These are phyloP conservation scores for Erebia ligea DNA, from an alignment of 2,888 invertebrate genomes.

Conservation along the genomic window DNA sequence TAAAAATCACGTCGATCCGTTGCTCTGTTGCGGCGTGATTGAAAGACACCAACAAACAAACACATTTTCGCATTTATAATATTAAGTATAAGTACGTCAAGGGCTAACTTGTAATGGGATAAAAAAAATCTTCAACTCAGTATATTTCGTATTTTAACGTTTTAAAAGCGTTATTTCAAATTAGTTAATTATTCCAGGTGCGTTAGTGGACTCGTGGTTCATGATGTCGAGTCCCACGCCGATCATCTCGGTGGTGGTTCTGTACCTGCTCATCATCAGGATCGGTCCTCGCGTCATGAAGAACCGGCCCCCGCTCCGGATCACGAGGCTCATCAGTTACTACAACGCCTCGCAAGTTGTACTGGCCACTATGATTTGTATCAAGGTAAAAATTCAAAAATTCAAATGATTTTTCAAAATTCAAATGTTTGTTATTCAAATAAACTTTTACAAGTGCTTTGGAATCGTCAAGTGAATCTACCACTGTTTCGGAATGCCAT, in stretches of 20 bases:
- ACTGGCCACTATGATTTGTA: constrained; percentile 84
- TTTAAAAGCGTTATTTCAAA: neutral
- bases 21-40: too few species aligned
- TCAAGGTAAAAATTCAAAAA: constrained; percentile 61
- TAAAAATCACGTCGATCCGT: too few species aligned
- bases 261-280: constrained; percentile 88
- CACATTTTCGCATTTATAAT: too few species aligned
- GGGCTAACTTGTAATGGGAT: too few species aligned
- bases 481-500: too few species aligned
- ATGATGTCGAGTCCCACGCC: constrained; percentile 90
- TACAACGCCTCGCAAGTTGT: constrained; percentile 95
- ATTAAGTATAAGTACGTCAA: too few species aligned
- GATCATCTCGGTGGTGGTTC: constrained; percentile 84
- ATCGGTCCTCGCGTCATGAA: constrained; percentile 90
- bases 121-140: too few species aligned
- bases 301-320: constrained; percentile 86
- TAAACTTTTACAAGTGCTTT: too few species aligned
- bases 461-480: too few species aligned
- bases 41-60: too few species aligned
- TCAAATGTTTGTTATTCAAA: too few species aligned
- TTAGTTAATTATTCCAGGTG: constrained; percentile 79
- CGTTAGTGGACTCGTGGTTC: constrained; percentile 89
- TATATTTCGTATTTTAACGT: neutral
- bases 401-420: too few species aligned
- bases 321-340: constrained; percentile 88